phyloP scores from a whole-genome alignment of 2,113 vertebrate species.

The Myocastor coypus region DNA sequence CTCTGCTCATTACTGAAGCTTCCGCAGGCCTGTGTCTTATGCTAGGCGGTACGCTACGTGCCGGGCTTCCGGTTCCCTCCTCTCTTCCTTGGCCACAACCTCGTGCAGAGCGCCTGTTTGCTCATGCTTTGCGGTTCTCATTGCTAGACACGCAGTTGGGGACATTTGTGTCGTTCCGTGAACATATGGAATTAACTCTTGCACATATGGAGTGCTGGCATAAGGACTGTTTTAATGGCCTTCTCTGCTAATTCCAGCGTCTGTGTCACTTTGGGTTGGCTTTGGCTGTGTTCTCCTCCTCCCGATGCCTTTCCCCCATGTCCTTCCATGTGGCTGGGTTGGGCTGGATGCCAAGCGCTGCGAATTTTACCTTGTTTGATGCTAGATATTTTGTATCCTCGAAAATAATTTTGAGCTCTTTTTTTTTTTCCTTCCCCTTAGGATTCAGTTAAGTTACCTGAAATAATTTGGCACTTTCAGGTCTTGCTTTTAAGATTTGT shows the following conservation, averaged over 20 bases:
- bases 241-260: conserved; percentile 20
- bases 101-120: not conserved
- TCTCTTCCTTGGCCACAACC: not conserved
- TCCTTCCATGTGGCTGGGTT: not conserved
- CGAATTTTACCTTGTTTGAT: not conserved
- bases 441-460: not conserved
- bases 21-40: no score
- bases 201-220: conserved; percentile 41
- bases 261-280: not conserved
- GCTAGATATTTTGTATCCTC: not conserved
- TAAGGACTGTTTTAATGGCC: conserved; percentile 7
- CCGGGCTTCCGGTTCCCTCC: not conserved
- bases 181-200: conserved; percentile 60
- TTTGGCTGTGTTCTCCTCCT: not conserved
- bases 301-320: not conserved
- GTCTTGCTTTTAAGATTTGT: not conserved
- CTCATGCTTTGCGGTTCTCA: not conserved
- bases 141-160: conserved; percentile 21
- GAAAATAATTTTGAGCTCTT: no score
- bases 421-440: no score
- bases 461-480: not conserved
- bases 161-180: not conserved
- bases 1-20: not conserved
- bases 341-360: not conserved
- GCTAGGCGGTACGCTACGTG: not conserved